A percentile compares a stretch with the other conserved stretches of the same genome.
phyloP scores from a whole-genome alignment of 2,888 invertebrate genomes.

The Hylaea fasciaria region DNA sequence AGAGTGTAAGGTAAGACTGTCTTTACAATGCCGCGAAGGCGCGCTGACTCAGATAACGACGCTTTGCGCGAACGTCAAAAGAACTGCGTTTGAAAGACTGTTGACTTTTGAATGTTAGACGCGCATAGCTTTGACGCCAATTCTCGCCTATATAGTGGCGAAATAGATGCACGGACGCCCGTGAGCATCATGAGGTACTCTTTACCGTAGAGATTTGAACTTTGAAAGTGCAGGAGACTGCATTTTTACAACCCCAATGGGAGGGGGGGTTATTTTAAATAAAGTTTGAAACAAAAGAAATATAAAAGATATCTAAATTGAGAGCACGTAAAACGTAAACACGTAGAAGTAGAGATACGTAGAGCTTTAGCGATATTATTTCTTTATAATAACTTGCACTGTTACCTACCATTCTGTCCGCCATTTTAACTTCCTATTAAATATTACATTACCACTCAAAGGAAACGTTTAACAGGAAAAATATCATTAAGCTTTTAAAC shows the following conservation, averaged over 20 bases:
- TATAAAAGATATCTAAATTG: too few species aligned
- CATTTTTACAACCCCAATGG: too few species aligned
- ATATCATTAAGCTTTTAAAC: slow-evolving; percentile 37
- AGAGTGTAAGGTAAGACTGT: slow-evolving; percentile 56
- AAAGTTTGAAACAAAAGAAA: too few species aligned
- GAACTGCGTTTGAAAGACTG: slow-evolving; percentile 59
- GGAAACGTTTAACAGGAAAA: slow-evolving; percentile 39
- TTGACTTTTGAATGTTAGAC: slow-evolving; percentile 60
- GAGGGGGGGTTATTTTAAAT: too few species aligned
- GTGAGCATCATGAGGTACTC: neutral
- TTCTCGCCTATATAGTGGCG: slow-evolving; percentile 10
- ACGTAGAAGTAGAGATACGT: neutral
- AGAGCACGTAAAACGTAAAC: too few species aligned
- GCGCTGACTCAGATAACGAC: slow-evolving; percentile 74
- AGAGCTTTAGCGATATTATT: neutral
- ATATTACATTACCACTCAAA: slow-evolving; percentile 28
- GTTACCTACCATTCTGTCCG: slow-evolving; percentile 14
- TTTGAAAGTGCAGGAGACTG: too few species aligned
- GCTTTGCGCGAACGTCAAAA: slow-evolving; percentile 59
- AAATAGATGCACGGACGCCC: slow-evolving; percentile 5
- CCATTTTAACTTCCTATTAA: slow-evolving; percentile 19
- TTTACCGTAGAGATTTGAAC: neutral
- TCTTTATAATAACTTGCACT: slow-evolving; percentile 4
- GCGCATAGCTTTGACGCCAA: slow-evolving; percentile 36
- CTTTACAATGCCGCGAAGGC: slow-evolving; percentile 67